Conservation (phyloP, 1,140 invertebrate species). For the Trachymyrmex cornetzi region DNA sequence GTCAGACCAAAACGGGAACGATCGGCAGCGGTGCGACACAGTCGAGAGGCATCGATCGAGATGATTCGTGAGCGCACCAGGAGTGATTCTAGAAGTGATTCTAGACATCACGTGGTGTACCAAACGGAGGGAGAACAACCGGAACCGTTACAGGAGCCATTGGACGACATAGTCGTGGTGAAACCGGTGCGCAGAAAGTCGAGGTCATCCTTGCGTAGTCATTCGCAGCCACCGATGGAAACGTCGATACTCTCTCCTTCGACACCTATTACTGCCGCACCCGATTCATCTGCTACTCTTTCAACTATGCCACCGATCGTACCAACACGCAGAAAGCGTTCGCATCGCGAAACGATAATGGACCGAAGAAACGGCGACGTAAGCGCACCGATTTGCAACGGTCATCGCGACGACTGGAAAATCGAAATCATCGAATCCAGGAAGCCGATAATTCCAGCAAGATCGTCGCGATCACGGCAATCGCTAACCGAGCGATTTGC, state of each 20-base stretch:
- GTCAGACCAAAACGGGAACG: conserved; percentile 80
- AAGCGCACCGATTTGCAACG: conserved; percentile 76
- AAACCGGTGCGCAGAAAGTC: conserved; percentile 84
- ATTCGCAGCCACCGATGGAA: conserved; percentile 69
- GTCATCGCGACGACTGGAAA: conserved; percentile 70
- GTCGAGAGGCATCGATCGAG: conserved; percentile 82
- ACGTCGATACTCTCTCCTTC: conserved; percentile 19
- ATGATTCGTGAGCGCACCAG: conserved; percentile 67
- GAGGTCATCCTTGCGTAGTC: conserved; percentile 73
- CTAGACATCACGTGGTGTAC: conserved; percentile 82
- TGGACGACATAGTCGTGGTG: conserved; percentile 84
- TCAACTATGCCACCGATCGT: conserved; percentile 73
- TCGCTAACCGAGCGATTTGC: conserved; percentile 80
- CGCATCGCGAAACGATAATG: conserved; percentile 54
- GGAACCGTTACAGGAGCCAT: conserved; percentile 71
- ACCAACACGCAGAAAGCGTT: conserved; percentile 79
- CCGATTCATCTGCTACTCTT: not conserved
- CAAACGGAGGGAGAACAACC: conserved; percentile 76
- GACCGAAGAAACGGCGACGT: conserved; percentile 64
- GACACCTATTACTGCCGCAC: not conserved
- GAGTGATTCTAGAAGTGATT: conserved; percentile 71
- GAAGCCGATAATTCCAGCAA: conserved; percentile 37
- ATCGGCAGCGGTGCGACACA: conserved; percentile 70
- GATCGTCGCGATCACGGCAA: not conserved
- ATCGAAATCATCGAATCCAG: not conserved